Percentiles rank a stretch among this genome's conserved stretches.
Evolutionary conservation across 1,140 invertebrate species (phyloP).

Genomic region (Sarcophaga bullata): DNA sequence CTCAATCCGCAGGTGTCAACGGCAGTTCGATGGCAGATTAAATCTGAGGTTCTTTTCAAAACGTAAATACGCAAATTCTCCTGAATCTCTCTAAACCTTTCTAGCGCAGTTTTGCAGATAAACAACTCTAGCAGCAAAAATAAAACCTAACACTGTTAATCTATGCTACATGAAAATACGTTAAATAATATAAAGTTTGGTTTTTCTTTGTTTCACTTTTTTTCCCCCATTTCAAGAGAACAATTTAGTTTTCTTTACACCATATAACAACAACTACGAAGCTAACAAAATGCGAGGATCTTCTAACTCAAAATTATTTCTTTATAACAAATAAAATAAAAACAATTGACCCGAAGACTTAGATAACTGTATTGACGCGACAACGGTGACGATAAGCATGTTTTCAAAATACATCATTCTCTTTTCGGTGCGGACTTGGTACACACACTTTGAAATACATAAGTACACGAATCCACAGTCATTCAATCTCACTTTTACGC

Average conservation of each 20-base stretch:
- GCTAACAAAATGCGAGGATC: background rate
- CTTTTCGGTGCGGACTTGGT: background rate
- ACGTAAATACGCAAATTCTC: too few species aligned
- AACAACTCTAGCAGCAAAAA: background rate
- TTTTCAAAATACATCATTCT: background rate
- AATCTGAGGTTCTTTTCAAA: background rate
- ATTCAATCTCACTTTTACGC: background rate
- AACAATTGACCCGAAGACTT: background rate
- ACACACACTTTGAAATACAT: too few species aligned
- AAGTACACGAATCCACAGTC: too few species aligned
- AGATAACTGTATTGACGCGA: background rate
- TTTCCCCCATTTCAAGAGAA: background rate
- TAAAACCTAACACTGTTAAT: background rate
- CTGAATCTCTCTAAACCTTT: background rate
- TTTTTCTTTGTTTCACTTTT: background rate
- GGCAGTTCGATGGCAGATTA: constrained; percentile 26
- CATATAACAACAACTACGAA: background rate
- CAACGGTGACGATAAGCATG: background rate
- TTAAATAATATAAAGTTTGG: background rate
- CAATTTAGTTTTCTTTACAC: background rate
- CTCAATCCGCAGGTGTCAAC: constrained; percentile 20
- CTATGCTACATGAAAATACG: background rate
- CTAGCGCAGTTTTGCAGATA: background rate
- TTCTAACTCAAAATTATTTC: background rate
- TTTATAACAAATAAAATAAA: too few species aligned